These are phyloP conservation scores for Cacajao melanocephalus DNA, from an alignment of 2,797 vertebrate genomes.

Conservation along the genomic window DNA sequence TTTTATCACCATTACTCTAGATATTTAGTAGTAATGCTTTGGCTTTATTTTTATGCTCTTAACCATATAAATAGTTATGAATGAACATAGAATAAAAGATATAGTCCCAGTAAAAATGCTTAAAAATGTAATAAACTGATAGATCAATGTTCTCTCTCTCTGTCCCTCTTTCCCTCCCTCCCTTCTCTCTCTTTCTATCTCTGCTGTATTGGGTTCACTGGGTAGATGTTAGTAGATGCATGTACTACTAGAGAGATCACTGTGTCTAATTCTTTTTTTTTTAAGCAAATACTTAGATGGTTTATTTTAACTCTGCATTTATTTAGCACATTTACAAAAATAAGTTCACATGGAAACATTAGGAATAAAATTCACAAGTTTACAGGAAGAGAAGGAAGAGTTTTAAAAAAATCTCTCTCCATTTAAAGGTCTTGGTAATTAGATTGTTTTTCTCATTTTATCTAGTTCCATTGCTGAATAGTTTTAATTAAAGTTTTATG, in stretches of 20 bases:
- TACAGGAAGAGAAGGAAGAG: conserved; percentile 28
- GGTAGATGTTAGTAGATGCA: not conserved
- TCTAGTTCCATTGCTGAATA: not conserved
- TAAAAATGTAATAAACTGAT: not conserved
- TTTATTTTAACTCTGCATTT: conserved; percentile 73
- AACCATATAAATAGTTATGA: not conserved
- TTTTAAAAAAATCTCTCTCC: not conserved
- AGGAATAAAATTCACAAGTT: conserved; percentile 62
- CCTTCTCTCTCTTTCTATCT: not conserved
- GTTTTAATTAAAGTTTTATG: not conserved
- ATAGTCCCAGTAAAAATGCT: not conserved
- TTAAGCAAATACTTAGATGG: conserved; percentile 31
- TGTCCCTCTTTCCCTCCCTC: not conserved
- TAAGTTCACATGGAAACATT: conserved; percentile 71
- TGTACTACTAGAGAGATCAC: not conserved
- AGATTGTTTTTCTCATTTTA: not conserved
- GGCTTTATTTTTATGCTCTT: not conserved
- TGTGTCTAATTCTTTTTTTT: not conserved
- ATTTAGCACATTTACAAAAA: conserved; percentile 75
- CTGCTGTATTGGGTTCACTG: not conserved
- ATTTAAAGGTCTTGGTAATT: not conserved
- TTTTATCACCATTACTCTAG: not conserved
- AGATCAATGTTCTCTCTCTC: not conserved
- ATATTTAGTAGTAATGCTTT: not conserved
- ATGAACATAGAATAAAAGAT: not conserved